These are phyloP conservation scores for Bombus polaris DNA, from an alignment of 1,140 invertebrate species.

Conservation along the genomic window DNA sequence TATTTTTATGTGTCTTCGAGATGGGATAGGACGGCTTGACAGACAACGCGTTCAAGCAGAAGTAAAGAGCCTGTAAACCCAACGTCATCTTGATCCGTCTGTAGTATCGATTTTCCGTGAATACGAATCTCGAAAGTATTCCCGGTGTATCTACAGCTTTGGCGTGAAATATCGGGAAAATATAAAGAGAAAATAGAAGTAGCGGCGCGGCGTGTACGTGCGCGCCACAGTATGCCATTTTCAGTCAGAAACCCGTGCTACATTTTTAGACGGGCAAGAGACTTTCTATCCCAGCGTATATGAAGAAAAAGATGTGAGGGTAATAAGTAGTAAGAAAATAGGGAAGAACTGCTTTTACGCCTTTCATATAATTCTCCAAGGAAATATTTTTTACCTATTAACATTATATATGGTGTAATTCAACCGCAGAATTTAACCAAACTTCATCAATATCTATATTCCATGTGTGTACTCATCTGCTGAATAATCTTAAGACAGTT, in stretches of 20 bases:
- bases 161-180: slow-evolving; percentile 46
- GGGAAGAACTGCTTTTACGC: neutral
- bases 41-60: slow-evolving; percentile 48
- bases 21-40: slow-evolving; percentile 43
- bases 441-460: too few relatives aligned
- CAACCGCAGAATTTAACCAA: too few relatives aligned
- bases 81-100: slow-evolving; percentile 51
- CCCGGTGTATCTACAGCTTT: slow-evolving; percentile 39
- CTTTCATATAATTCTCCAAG: too few relatives aligned
- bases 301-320: neutral
- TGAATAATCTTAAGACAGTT: too few relatives aligned
- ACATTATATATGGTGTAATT: too few relatives aligned
- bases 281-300: neutral
- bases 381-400: too few relatives aligned
- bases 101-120: slow-evolving; percentile 51
- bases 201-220: neutral
- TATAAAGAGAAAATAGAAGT: slow-evolving; percentile 43
- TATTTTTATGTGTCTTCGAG: slow-evolving; percentile 54
- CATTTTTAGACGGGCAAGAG: slow-evolving; percentile 4
- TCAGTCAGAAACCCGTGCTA: slow-evolving; percentile 16
- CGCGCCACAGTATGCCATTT: neutral
- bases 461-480: too few relatives aligned
- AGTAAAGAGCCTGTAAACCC: slow-evolving; percentile 50
- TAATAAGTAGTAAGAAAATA: neutral
- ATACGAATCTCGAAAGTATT: slow-evolving; percentile 50